These are phyloP conservation scores for Heliocidaris tuberculata DNA, from an alignment of 35 echinoderm and acorn worm genomes.

Conservation along the genomic window DNA sequence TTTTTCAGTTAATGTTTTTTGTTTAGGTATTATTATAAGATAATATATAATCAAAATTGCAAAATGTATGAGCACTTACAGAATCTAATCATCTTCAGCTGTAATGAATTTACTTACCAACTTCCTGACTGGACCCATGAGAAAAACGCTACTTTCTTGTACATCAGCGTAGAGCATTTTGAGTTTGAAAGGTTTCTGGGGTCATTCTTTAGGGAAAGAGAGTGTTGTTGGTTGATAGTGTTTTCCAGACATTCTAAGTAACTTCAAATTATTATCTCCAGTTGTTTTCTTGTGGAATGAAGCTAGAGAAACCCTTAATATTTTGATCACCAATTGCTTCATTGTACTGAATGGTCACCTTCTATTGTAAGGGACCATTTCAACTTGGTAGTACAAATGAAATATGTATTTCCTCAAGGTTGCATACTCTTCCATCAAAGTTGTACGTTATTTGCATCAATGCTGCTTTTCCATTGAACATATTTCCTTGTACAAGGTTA, in stretches of 20 bases:
- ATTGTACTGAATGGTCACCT: no score
- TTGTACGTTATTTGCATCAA: no score
- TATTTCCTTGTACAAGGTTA: background rate
- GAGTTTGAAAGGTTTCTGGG: background rate
- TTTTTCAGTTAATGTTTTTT: background rate
- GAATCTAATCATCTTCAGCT: background rate
- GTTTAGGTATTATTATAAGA: conserved; percentile 4
- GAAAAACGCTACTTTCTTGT: background rate
- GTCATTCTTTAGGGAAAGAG: background rate
- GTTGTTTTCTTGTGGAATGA: no score
- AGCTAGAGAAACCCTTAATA: no score
- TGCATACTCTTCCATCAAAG: no score
- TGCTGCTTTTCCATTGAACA: background rate
- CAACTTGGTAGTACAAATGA: no score
- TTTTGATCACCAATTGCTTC: no score
- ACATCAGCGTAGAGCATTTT: background rate
- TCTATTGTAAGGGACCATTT: no score
- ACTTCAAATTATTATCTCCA: no score
- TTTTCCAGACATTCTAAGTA: no score
- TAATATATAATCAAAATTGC: conserved; percentile 19
- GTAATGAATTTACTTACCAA: background rate
- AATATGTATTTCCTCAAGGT: no score
- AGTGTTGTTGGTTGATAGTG: background rate
- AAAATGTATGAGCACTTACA: background rate
- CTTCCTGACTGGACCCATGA: background rate